phyloP scores from a whole-genome alignment of 2,888 invertebrate species.

The Parasteatoda lunata region DNA sequence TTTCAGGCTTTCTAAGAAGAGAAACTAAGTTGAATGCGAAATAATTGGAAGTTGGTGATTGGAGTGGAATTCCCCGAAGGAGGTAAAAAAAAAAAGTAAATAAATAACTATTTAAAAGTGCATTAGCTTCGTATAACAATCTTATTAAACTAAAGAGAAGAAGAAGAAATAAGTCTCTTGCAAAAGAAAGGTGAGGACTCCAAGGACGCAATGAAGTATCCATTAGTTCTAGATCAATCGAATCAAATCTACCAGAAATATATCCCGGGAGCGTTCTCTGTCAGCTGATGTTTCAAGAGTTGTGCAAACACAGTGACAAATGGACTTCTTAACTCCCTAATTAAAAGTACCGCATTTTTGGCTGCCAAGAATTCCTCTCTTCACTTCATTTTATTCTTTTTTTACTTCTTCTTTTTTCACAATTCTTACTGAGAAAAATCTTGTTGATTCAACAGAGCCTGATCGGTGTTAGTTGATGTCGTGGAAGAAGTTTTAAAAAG shows the following conservation, averaged over 20 bases:
- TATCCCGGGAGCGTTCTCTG: conserved; percentile 8
- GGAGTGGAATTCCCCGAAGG: too few species aligned
- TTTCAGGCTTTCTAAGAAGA: too few species aligned
- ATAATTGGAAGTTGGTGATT: too few species aligned
- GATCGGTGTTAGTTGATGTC: conserved; percentile 41
- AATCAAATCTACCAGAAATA: background rate
- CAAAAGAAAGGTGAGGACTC: too few species aligned
- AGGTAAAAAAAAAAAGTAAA: too few species aligned
- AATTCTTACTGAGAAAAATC: conserved; percentile 1
- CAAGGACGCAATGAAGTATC: conserved; percentile 25
- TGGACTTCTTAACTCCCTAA: conserved; percentile 59
- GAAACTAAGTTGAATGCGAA: too few species aligned
- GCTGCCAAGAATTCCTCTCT: conserved; percentile 60
- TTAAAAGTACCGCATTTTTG: conserved; percentile 63
- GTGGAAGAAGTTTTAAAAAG: background rate
- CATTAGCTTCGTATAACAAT: too few species aligned
- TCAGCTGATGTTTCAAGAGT: conserved; percentile 44
- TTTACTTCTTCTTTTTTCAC: background rate
- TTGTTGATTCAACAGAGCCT: conserved; percentile 50
- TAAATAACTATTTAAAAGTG: too few species aligned
- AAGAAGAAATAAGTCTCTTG: too few species aligned
- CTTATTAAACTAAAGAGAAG: too few species aligned
- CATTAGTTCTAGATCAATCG: conserved; percentile 13
- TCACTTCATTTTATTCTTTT: conserved; percentile 1
- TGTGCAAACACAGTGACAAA: conserved; percentile 64